Percentiles rank a stretch among this genome's conserved stretches.
These are phyloP conservation scores for Pseudanteris insignis DNA, from an alignment of 2,888 invertebrate species.

Conservation along the genomic window DNA sequence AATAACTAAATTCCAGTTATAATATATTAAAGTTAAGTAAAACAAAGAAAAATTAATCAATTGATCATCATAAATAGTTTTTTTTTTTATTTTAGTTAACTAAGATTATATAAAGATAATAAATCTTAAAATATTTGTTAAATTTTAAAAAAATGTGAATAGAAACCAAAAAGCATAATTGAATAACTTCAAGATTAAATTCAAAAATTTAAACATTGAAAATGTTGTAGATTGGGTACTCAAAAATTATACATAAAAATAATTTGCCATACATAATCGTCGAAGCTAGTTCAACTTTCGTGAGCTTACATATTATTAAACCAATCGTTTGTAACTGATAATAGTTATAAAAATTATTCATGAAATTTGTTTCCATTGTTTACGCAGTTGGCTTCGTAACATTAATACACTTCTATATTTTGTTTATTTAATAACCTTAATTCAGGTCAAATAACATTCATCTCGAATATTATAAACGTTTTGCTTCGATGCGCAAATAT, in stretches of 20 bases:
- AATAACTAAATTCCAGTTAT: constrained; percentile 2
- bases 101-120: too few relatives aligned
- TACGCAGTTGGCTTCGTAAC: constrained; percentile 52
- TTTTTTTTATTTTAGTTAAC: background rate
- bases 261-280: too few relatives aligned
- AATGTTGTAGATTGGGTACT: too few relatives aligned
- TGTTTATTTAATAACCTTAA: constrained; percentile 53
- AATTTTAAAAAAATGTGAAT: too few relatives aligned
- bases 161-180: too few relatives aligned
- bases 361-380: constrained; percentile 52
- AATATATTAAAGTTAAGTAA: too few relatives aligned
- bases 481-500: constrained; percentile 60
- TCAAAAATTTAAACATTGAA: too few relatives aligned
- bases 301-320: constrained; percentile 46
- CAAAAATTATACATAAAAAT: too few relatives aligned
- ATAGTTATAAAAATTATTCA: constrained; percentile 56
- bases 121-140: too few relatives aligned
- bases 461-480: constrained; percentile 58
- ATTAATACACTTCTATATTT: constrained; percentile 51
- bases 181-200: too few relatives aligned
- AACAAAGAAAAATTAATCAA: too few relatives aligned
- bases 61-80: too few relatives aligned
- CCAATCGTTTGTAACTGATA: constrained; percentile 37
- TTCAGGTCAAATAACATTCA: constrained; percentile 59
- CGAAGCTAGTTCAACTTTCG: constrained; percentile 45